A percentile compares a stretch with the other conserved stretches of the same genome.
Evolutionary conservation across 2,113 vertebrate genomes (phyloP).

Genomic region (Nestor notabilis): DNA sequence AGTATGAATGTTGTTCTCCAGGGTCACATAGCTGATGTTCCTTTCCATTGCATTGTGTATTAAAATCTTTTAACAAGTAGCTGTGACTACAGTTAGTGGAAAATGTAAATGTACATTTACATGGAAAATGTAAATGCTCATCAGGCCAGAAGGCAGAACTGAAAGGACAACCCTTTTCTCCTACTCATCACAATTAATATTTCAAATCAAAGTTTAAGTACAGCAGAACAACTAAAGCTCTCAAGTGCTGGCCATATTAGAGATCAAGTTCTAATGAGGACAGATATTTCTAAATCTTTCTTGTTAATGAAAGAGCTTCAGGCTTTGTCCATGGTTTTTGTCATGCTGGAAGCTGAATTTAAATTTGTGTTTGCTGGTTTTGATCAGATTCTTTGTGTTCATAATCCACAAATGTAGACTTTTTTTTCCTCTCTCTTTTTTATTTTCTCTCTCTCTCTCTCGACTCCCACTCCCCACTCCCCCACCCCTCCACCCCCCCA

Average conservation of each 20-base stretch:
- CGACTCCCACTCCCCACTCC: too few species aligned
- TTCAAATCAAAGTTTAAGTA: background rate
- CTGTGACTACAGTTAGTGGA: background rate
- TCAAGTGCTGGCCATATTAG: background rate
- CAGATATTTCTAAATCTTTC: background rate
- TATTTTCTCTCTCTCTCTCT: background rate
- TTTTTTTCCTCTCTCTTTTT: background rate
- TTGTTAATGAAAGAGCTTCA: background rate
- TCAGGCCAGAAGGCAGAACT: background rate
- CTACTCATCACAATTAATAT: background rate
- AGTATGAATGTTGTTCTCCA: background rate
- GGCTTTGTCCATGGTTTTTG: background rate
- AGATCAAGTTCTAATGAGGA: background rate
- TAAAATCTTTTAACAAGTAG: background rate
- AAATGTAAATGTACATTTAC: background rate
- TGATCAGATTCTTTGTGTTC: background rate
- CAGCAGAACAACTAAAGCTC: background rate
- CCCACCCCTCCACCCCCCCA: too few species aligned
- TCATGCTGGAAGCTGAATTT: background rate
- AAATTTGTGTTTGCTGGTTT: background rate
- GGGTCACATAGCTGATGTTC: background rate
- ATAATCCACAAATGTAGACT: background rate
- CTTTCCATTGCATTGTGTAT: background rate
- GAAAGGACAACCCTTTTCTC: background rate
- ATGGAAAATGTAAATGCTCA: background rate